Evolutionary conservation across 1,140 invertebrate species (phyloP).

Genomic region (Oedothorax gibbosus): DNA sequence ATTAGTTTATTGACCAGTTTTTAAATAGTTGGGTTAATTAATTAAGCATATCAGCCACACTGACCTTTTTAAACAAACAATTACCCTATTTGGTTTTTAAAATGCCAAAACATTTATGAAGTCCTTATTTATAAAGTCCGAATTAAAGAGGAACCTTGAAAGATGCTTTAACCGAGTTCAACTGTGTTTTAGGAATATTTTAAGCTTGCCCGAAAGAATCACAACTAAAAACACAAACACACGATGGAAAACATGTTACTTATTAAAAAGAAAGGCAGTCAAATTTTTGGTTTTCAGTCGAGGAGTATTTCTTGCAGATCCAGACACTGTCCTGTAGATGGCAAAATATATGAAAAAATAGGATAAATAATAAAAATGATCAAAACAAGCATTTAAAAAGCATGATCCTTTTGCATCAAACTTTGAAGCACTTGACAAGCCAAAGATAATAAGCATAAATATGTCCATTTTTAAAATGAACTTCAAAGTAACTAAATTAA

Average conservation of each 20-base stretch:
- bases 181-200: neutral
- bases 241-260: slow-evolving; percentile 38
- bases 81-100: neutral
- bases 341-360: slow-evolving; percentile 58
- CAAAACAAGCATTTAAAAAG: slow-evolving; percentile 14
- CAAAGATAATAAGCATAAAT: no score
- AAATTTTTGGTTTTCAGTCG: slow-evolving; percentile 58
- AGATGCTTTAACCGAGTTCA: neutral
- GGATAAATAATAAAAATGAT: neutral
- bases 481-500: no score
- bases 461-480: no score
- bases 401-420: no score
- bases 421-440: no score
- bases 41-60: neutral
- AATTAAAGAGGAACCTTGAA: neutral
- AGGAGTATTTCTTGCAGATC: slow-evolving; percentile 55
- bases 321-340: slow-evolving; percentile 54
- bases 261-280: slow-evolving; percentile 59
- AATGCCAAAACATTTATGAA: neutral
- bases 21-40: no score
- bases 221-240: slow-evolving; percentile 22
- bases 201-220: neutral
- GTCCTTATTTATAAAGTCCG: slow-evolving; percentile 14
- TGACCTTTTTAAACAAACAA: neutral
- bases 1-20: no score